Evolutionary conservation across 2,113 vertebrate genomes (phyloP), one percentile per base, ranked within the genome.

Genomic region (Salvelinus fontinalis): DNA sequence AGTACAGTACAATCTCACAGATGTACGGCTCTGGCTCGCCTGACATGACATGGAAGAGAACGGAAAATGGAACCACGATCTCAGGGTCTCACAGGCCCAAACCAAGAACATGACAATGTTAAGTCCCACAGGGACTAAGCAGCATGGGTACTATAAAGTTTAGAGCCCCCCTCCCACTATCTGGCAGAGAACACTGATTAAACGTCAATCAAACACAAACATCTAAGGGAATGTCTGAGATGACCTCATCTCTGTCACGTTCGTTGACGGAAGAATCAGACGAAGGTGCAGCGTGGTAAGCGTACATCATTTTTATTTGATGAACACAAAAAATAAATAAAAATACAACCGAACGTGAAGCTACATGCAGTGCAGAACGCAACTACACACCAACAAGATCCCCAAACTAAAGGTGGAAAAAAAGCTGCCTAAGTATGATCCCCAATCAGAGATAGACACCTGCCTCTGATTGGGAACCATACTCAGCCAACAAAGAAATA

Each of bases 11-110:
- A 11, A 67, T 67, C 64, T 66, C 65, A 27, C 22, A 34, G 5
- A 68, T 31, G 12, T 14, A 67, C 6, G 26, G 51, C 51, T 16
- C 13, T 29, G 71, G 77, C 65, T 77, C 66, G 24, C 44, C 64
- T 57, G 39, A 13, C 26, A 70, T 62, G 60, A 82, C 67, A 75
- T 18, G 39, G 68, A 69, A 51, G 71, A 79, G 74, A 82, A 85
- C 27, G 18, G 24, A 24, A 67, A 54, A 62, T 27, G 9, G 49
- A 75, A 26, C 29, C 20, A 54, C 22, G 22, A 59, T 5, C 7
- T 44, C 24, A 39, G 8, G 24, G 18, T 34, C 75, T 71, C 13
- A 14, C 20, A 65, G 9, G 11, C 20, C 22, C 48, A 69, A 51
- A 62, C 34, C 29, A 39, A 29, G 70, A 27, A 68, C 22, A 3